These are phyloP conservation scores for Listronotus bonariensis DNA, from an alignment of 1,140 invertebrate genomes.

Conservation along the genomic window DNA sequence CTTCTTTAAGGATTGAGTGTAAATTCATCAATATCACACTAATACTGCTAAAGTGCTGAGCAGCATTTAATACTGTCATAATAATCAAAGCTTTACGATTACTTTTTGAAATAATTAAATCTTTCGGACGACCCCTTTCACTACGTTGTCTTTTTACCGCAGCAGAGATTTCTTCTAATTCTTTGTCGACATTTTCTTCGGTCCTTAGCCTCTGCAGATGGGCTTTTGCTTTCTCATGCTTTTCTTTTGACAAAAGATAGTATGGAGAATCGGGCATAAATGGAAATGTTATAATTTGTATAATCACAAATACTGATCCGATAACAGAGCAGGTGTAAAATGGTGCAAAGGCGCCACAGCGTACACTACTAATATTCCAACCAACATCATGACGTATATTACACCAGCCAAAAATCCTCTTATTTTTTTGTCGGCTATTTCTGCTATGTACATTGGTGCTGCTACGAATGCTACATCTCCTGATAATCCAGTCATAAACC, in stretches of 20 bases:
- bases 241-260: constrained; percentile 48
- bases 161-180: constrained; percentile 56
- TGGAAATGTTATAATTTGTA: constrained; percentile 43
- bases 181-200: constrained; percentile 53
- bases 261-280: constrained; percentile 51
- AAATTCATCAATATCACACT: constrained; percentile 65
- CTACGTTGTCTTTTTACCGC: constrained; percentile 45
- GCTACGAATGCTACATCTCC: constrained; percentile 51
- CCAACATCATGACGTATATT: constrained; percentile 49
- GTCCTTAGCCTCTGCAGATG: constrained; percentile 61
- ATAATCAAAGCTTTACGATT: constrained; percentile 47
- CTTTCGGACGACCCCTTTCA: constrained; percentile 47
- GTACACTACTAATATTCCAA: constrained; percentile 47
- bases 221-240: constrained; percentile 57
- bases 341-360: constrained; percentile 42
- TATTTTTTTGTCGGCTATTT: constrained; percentile 51
- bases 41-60: constrained; percentile 61
- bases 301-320: constrained; percentile 41
- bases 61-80: constrained; percentile 60
- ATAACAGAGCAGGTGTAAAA: constrained; percentile 45
- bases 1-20: constrained; percentile 56
- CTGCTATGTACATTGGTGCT: constrained; percentile 52
- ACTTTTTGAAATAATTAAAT: constrained; percentile 42
- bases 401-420: constrained; percentile 46
- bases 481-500: constrained; percentile 48